Evolutionary conservation across 2,797 vertebrate genomes (phyloP).

Genomic region (Brachyrhaphis roseni): DNA sequence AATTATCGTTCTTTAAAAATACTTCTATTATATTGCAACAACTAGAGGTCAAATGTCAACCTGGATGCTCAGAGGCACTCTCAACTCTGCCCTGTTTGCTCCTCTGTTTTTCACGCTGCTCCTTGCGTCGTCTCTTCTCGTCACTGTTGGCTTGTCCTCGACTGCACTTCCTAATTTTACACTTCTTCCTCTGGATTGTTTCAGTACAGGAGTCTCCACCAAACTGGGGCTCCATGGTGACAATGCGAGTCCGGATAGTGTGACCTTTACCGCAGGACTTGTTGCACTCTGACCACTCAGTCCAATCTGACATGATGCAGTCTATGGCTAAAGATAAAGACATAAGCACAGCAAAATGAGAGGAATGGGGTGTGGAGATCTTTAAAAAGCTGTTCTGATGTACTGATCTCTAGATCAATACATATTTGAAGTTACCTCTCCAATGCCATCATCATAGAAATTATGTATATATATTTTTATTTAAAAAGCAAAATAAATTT

Average conservation of each 20-base stretch:
- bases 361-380: not conserved
- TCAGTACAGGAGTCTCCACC: conserved; percentile 91
- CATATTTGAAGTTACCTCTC: not conserved
- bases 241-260: conserved; percentile 90
- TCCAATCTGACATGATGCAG: conserved; percentile 93
- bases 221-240: conserved; percentile 94
- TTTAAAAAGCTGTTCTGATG: not conserved
- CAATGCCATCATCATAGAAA: not conserved
- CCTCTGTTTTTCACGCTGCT: conserved; percentile 90
- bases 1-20: not conserved
- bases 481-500: not conserved
- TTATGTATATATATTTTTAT: not conserved
- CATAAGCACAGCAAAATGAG: not conserved
- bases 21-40: not conserved
- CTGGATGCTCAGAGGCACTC: conserved; percentile 86
- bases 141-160: conserved; percentile 84
- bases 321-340: conserved; percentile 84
- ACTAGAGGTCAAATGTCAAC: conserved; percentile 57
- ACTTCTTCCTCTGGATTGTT: conserved; percentile 92
- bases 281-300: conserved; percentile 97
- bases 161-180: conserved; percentile 91
- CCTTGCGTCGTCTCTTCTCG: conserved; percentile 91
- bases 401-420: not conserved
- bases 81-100: conserved; percentile 86
- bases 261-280: conserved; percentile 99